These are phyloP conservation scores for Lytechinus pictus DNA, from an alignment of 35 echinoderm and acorn worm genomes.

Conservation along the genomic window DNA sequence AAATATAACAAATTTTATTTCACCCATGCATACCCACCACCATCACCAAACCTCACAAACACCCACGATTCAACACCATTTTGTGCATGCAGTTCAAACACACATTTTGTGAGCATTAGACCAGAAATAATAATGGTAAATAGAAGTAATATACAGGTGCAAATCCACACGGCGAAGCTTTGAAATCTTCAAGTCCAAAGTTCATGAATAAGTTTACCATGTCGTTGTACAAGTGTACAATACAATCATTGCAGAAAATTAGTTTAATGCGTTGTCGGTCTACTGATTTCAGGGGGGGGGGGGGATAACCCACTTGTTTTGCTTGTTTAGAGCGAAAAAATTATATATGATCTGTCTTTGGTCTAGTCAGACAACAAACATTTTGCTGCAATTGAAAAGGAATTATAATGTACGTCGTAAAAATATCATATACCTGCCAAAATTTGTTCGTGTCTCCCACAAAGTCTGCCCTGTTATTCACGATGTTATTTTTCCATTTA, in stretches of 20 bases:
- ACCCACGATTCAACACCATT: not conserved
- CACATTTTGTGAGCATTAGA: not conserved
- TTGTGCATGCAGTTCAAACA: not conserved
- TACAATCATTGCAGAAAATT: not conserved
- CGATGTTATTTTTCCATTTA: not conserved
- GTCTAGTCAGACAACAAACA: not conserved
- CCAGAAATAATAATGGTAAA: conserved; percentile 13
- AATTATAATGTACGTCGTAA: not conserved
- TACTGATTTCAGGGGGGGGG: not conserved
- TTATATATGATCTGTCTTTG: not conserved
- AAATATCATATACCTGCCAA: not conserved
- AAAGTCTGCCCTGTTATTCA: not conserved
- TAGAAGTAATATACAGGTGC: not conserved
- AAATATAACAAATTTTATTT: not conserved
- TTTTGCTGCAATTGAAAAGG: not conserved
- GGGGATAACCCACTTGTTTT: not conserved
- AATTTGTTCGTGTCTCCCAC: not conserved
- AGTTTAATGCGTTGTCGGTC: not conserved
- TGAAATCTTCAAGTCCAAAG: not conserved
- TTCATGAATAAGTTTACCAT: not conserved
- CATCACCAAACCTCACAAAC: not conserved
- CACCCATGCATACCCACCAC: not conserved
- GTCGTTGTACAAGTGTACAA: not conserved
- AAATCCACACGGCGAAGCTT: not conserved
- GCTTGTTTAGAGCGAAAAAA: not conserved